These are phyloP conservation scores for Tapera naevia DNA, from an alignment of 2,797 vertebrate species.

Conservation along the genomic window DNA sequence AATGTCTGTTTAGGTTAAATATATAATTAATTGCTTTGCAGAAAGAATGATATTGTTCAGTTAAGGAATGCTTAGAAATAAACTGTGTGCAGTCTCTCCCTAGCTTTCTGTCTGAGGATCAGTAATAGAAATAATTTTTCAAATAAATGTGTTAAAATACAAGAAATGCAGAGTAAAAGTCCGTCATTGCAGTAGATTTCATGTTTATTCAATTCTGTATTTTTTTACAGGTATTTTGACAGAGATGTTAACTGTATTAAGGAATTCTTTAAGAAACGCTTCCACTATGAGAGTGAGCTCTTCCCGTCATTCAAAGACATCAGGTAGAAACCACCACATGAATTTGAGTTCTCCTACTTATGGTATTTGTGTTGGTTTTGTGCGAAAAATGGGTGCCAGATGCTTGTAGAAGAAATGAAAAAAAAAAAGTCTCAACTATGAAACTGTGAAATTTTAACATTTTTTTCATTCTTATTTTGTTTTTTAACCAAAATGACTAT, in stretches of 20 bases:
- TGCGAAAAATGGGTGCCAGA: background rate
- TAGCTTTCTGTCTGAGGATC: background rate
- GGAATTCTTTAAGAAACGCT: constrained; percentile 92
- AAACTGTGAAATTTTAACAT: background rate
- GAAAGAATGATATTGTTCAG: background rate
- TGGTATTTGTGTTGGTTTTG: background rate
- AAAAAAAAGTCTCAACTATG: background rate
- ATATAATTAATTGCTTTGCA: background rate
- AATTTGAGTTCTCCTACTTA: background rate
- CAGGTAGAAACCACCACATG: constrained; percentile 77
- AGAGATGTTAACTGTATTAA: constrained; percentile 94
- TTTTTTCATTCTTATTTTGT: background rate
- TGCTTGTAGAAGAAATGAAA: background rate
- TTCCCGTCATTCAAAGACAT: constrained; percentile 91
- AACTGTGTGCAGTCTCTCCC: background rate
- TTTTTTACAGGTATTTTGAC: constrained; percentile 91
- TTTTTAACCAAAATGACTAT: background rate
- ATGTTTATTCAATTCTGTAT: background rate
- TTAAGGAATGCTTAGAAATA: background rate
- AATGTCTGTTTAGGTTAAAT: background rate
- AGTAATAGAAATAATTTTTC: background rate
- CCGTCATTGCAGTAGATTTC: background rate
- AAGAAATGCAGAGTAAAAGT: background rate
- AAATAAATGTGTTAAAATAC: background rate
- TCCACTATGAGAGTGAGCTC: constrained; percentile 92